These are phyloP conservation scores for Trialeurodes vaporariorum DNA, from an alignment of 1,140 invertebrate species.

Conservation along the genomic window DNA sequence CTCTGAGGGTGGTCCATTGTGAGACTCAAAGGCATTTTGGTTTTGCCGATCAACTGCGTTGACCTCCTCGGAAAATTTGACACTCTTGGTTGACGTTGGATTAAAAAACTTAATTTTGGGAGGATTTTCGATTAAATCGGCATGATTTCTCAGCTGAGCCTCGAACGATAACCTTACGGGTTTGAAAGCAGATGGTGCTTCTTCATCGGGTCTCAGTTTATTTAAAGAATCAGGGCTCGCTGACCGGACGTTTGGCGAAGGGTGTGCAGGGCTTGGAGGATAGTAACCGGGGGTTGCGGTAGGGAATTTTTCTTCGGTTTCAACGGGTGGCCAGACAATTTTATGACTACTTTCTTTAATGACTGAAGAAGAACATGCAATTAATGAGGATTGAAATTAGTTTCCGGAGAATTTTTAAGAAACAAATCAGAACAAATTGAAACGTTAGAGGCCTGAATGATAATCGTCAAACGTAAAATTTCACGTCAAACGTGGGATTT, in stretches of 20 bases:
- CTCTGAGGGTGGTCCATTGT: background rate
- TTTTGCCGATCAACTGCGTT: background rate
- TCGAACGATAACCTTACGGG: background rate
- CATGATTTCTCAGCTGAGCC: background rate
- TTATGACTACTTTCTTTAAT: constrained; percentile 34
- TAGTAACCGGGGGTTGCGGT: constrained; percentile 18
- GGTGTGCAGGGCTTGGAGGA: constrained; percentile 12
- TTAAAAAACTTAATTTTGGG: background rate
- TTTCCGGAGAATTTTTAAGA: too few species aligned
- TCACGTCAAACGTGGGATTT: too few species aligned
- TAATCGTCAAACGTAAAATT: too few species aligned
- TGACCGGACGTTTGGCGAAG: background rate
- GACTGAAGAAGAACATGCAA: background rate
- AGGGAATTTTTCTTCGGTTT: constrained; percentile 19
- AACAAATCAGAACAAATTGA: too few species aligned
- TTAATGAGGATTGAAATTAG: background rate
- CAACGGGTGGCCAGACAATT: constrained; percentile 33
- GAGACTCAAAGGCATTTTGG: too few species aligned
- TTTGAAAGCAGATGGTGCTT: background rate
- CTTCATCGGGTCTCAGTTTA: background rate
- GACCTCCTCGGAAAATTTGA: background rate
- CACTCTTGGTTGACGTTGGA: background rate
- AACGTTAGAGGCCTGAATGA: too few species aligned
- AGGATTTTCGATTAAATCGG: background rate
- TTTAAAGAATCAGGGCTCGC: background rate